Evolutionary conservation across 2,113 vertebrate genomes (phyloP).

Genomic region (Crotalus viridis): DNA sequence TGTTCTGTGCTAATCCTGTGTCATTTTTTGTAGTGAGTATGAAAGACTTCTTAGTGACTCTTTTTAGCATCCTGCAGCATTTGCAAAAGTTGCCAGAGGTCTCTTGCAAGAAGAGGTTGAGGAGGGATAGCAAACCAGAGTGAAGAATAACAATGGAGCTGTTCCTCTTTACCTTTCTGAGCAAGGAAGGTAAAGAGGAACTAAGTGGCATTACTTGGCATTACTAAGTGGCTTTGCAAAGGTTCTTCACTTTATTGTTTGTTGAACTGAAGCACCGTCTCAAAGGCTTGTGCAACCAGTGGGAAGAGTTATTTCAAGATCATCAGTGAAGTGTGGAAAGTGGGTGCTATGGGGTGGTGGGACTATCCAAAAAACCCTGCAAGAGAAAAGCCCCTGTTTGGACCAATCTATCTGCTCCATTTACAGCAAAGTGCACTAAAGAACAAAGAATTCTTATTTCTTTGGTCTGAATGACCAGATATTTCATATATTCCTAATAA

Average conservation of each 20-base stretch:
- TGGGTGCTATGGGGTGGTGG: not conserved
- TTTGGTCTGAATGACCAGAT: too few relatives aligned
- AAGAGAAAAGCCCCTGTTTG: not conserved
- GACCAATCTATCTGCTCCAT: too few relatives aligned
- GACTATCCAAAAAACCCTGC: not conserved
- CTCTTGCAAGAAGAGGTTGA: not conserved
- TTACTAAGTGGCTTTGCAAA: not conserved
- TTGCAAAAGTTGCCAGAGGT: not conserved
- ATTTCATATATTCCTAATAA: too few relatives aligned
- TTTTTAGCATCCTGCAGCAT: not conserved
- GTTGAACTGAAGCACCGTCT: not conserved
- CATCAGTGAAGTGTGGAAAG: not conserved
- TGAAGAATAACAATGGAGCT: not conserved
- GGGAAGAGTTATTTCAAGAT: not conserved
- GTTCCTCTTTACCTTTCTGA: not conserved
- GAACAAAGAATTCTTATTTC: too few relatives aligned
- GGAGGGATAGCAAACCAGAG: not conserved
- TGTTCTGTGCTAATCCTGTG: not conserved
- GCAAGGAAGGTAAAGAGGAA: not conserved
- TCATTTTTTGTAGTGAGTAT: not conserved
- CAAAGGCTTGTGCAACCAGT: not conserved
- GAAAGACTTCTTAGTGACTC: not conserved
- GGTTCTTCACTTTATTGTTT: not conserved
- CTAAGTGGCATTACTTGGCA: not conserved
- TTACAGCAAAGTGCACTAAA: too few relatives aligned